Conservation (phyloP, 2,113 vertebrate genomes). For the Syngnathoides biaculeatus region DNA sequence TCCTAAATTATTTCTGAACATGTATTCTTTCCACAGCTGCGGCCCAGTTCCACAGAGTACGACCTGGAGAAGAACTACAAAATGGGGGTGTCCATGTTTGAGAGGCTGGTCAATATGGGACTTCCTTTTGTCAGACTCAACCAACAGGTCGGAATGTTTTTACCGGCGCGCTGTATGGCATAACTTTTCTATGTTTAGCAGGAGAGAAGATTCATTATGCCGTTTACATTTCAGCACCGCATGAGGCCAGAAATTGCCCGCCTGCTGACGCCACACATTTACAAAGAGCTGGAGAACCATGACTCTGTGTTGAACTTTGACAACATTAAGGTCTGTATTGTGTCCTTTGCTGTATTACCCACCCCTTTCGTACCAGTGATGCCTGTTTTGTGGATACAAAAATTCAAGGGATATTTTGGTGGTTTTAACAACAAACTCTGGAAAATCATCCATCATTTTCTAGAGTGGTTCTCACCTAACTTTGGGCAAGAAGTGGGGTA, state of each 20-base stretch:
- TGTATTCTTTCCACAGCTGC: slow-evolving; percentile 71
- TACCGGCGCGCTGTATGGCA: not conserved
- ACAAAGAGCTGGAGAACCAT: slow-evolving; percentile 85
- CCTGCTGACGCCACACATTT: slow-evolving; percentile 88
- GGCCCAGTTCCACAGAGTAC: slow-evolving; percentile 87
- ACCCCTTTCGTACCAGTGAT: too few relatives aligned
- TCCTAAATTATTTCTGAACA: not conserved
- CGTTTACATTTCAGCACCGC: slow-evolving; percentile 77
- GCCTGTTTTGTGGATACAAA: too few relatives aligned
- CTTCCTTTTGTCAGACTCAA: slow-evolving; percentile 86
- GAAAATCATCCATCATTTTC: too few relatives aligned
- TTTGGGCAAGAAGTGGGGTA: too few relatives aligned
- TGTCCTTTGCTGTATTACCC: not conserved
- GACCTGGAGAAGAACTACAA: slow-evolving; percentile 90
- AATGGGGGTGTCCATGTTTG: slow-evolving; percentile 93
- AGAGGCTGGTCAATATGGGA: slow-evolving; percentile 83
- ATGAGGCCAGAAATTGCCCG: slow-evolving; percentile 92
- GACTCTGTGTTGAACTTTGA: slow-evolving; percentile 87
- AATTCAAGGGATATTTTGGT: too few relatives aligned
- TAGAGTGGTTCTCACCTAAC: too few relatives aligned
- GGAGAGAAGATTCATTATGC: not conserved
- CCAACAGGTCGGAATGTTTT: slow-evolving; percentile 80
- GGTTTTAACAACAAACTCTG: too few relatives aligned
- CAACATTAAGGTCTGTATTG: slow-evolving; percentile 80
- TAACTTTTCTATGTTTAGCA: not conserved